phyloP scores from a whole-genome alignment of 2,113 vertebrate species.

The Panthera uncia region DNA sequence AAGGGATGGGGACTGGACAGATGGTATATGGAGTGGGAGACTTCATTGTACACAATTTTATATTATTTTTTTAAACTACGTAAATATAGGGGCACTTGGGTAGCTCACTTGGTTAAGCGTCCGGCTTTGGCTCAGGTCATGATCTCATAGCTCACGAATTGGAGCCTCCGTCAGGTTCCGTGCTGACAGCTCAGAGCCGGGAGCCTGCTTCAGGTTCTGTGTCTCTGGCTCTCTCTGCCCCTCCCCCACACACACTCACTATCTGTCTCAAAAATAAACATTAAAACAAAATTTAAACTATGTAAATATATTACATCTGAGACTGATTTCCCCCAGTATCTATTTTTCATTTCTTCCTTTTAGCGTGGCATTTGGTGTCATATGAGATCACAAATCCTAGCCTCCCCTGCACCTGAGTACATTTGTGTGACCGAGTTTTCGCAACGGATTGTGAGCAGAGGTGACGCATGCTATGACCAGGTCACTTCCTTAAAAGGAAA shows the following conservation, averaged over 20 bases:
- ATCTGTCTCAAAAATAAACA: no score
- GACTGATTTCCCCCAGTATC: background rate
- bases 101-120: no score
- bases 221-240: no score
- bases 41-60: background rate
- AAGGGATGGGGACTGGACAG: background rate
- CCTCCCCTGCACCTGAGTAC: background rate
- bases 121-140: no score
- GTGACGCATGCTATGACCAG: background rate
- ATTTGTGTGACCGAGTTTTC: background rate
- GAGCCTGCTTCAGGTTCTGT: no score
- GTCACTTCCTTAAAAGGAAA: background rate
- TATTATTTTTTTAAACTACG: background rate
- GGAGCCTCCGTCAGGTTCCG: no score
- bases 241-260: no score
- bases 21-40: background rate
- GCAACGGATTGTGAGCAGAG: background rate
- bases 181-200: no score
- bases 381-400: background rate
- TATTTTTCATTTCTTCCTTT: slow-evolving; percentile 19
- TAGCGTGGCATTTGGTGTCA: background rate
- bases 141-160: no score
- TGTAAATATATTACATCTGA: background rate
- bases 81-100: background rate
- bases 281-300: background rate